Base-by-base conservation (phyloP, 2,797 vertebrate genomes). In the Benthosema pterotum region DNA sequence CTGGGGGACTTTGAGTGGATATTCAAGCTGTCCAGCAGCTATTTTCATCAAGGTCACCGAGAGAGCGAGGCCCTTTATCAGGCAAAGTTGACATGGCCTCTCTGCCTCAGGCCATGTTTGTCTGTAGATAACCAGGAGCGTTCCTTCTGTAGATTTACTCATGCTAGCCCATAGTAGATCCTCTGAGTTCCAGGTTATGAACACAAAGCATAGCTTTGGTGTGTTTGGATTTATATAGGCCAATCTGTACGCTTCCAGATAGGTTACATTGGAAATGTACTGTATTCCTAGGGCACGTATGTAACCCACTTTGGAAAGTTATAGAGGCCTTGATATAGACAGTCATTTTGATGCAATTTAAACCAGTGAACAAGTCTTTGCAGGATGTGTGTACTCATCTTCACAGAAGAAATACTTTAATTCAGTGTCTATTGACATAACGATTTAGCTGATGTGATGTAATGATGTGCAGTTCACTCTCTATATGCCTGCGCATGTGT, bases 11-110 rank as follows among this genome's bases (percentile, higher is more conserved):
- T n/a, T 60, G 52, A 12, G 43, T 51, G 65, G 6, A 61, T 69
- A 56, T 65, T 66, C 38, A 32, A 49, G 52, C 17, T 78, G 53
- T 69, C 56, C 25, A 2, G 57, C 16, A 48, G 61, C 77, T 86
- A 65, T 78, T 87, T 89, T 70, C 66, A 74, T 75, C 80, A 86
- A 78, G 87, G 85, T 77, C 74, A 63, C 42, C 60, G 42, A 11
- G 54, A 73, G 61, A 65, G n/a, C n/a, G 47, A 74, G 50, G 57
- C 67, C 52, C 14, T 64, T 78, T 75, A 75, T 66, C 67, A 46
- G 56, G 63, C n/a, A 12, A 49, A 60, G 67, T 73, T 83, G 75
- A 82, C 77, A 67, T 25, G 56, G 45, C 59, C 62, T 71, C 28
- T 47, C 49, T 68, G 22, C n/a, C 45, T 69, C 57, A 64, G 61